Conservation (phyloP, 2,888 invertebrate genomes). For the Mamestra brassicae region DNA sequence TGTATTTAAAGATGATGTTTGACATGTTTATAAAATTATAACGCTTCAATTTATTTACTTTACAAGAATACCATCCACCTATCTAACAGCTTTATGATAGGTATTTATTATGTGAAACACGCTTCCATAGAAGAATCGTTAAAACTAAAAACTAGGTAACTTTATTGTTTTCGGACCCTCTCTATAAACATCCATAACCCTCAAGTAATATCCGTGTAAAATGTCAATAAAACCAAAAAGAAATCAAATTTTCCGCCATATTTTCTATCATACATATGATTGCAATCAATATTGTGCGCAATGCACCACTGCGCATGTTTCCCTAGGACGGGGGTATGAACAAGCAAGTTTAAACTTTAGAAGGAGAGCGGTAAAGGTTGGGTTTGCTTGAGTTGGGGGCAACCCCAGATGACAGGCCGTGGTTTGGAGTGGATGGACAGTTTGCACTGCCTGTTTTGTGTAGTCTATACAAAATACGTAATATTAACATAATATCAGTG, state of each 20-base stretch:
- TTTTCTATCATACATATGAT: slow-evolving; percentile 83
- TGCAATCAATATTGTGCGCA: slow-evolving; percentile 90
- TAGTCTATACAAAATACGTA: slow-evolving; percentile 64
- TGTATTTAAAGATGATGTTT: not conserved
- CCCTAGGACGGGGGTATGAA: slow-evolving; percentile 66
- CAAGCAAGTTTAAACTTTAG: slow-evolving; percentile 66
- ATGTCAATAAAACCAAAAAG: slow-evolving; percentile 63
- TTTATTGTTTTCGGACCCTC: not conserved
- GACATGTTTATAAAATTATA: slow-evolving; percentile 4
- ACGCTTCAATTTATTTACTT: slow-evolving; percentile 4
- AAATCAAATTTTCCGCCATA: slow-evolving; percentile 86
- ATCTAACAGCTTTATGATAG: not conserved
- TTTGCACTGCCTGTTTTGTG: slow-evolving; percentile 72
- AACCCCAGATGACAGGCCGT: slow-evolving; percentile 83
- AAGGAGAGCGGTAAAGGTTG: slow-evolving; percentile 18
- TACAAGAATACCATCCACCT: not conserved
- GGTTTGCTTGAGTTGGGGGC: slow-evolving; percentile 22
- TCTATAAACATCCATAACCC: not conserved
- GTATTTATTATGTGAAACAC: not conserved
- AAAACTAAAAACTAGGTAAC: not conserved
- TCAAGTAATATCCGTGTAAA: slow-evolving; percentile 30
- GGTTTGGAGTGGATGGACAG: slow-evolving; percentile 79
- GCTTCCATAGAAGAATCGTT: not conserved
- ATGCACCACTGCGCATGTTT: slow-evolving; percentile 89
- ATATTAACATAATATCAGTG: slow-evolving; percentile 59